phyloP scores from a whole-genome alignment of 1,140 invertebrate species.

The Euborellia annulipes region DNA sequence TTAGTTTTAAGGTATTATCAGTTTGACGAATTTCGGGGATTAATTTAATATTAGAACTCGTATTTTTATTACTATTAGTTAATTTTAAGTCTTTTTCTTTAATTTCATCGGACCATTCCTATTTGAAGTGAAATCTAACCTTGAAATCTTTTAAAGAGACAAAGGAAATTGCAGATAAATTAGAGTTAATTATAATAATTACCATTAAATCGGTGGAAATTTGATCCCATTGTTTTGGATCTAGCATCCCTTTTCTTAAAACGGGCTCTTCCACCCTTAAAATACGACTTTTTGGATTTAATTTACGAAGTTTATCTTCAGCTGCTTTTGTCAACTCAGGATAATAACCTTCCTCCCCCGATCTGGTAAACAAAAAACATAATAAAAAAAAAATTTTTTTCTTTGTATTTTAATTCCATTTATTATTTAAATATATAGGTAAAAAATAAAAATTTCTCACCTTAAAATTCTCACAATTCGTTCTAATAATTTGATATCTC shows the following conservation, averaged over 20 bases:
- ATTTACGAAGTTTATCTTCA: slow-evolving; percentile 31
- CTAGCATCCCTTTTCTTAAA: slow-evolving; percentile 26
- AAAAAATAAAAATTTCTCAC: slow-evolving; percentile 14
- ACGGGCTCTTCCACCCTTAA: slow-evolving; percentile 32
- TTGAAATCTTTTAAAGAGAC: neutral
- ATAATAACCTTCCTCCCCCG: slow-evolving; percentile 49
- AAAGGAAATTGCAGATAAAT: neutral
- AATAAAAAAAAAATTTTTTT: neutral
- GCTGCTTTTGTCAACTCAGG: slow-evolving; percentile 37
- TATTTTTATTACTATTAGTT: slow-evolving; percentile 17
- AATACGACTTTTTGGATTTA: slow-evolving; percentile 37
- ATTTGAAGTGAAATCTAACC: neutral
- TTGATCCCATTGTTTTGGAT: slow-evolving; percentile 23
- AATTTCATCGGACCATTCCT: slow-evolving; percentile 31
- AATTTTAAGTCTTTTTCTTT: slow-evolving; percentile 28
- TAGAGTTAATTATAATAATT: slow-evolving; percentile 10
- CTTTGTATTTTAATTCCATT: neutral
- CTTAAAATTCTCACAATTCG: slow-evolving; percentile 39
- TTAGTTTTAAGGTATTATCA: slow-evolving; percentile 13
- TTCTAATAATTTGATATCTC: slow-evolving; percentile 36
- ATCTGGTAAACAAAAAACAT: slow-evolving; percentile 27
- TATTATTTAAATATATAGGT: neutral
- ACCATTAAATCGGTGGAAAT: slow-evolving; percentile 28
- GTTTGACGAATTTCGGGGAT: neutral
- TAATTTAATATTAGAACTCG: slow-evolving; percentile 9